Conservation (phyloP, 2,113 vertebrate species). For the Hoplias malabaricus region DNA sequence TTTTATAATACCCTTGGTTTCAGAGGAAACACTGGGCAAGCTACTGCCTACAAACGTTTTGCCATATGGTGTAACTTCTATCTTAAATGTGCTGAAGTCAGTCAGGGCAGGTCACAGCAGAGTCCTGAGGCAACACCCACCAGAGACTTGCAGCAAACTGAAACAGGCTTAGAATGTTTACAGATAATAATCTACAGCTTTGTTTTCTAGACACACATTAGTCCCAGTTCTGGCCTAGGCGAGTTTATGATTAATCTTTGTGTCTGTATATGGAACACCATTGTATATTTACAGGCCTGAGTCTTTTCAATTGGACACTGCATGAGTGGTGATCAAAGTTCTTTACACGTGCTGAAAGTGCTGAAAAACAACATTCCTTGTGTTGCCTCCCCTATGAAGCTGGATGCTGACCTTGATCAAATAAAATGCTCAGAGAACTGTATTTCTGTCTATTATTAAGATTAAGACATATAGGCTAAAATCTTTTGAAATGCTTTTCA, state of each 20-base stretch:
- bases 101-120: neutral
- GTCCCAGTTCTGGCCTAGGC: neutral
- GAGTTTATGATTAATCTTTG: neutral
- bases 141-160: neutral
- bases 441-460: no score
- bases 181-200: neutral
- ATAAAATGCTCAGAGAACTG: neutral
- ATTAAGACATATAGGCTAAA: neutral
- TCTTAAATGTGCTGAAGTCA: neutral
- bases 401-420: neutral
- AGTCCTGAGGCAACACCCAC: neutral
- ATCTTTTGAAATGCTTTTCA: neutral
- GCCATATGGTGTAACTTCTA: neutral
- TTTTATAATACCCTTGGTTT: no score
- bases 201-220: neutral
- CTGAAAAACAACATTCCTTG: neutral
- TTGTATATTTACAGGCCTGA: neutral
- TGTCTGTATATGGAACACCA: neutral
- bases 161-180: neutral
- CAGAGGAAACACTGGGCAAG: no score
- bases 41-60: no score
- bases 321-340: neutral
- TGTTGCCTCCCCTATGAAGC: neutral
- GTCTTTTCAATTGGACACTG: neutral
- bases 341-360: neutral